Base-by-base conservation (phyloP, 2,797 vertebrate species). In the Chelonia mydas region DNA sequence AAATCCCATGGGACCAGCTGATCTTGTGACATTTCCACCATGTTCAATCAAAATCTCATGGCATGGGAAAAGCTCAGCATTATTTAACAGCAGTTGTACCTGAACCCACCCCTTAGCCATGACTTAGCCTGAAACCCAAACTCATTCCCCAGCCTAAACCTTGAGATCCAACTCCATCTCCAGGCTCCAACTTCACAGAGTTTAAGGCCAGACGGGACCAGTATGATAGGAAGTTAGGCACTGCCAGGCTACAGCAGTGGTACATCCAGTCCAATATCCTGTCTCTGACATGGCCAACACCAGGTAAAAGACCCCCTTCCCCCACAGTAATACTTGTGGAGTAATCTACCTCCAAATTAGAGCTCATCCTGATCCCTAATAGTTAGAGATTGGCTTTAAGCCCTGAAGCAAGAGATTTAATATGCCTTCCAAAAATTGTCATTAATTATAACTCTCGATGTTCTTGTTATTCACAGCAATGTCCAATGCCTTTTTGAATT, bases 251-350 rank as follows among this genome's bases (percentile, higher is more conserved):
- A 16, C 87, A 94, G 95, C 94, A 50, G 86, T 77, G 83, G 0
- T 0, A 10, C 37, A 45, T 65, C 16, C 6, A 68, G 17, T 5
- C 82, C 61, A 21, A 10, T 53, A 59, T 86, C 90, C 96, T 90
- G 88, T 95, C 96, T 93, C 51, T 0, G 0, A 1, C 1, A 0
- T 0, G 51, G 19, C 83, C 0, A 2, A 47, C 49, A 54, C 89
- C 68, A 86, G 85, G 16, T 1, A 17, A 74, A 33, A 65, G 33
- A 65, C 59, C 3, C 31, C 27, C 27, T 57, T 57, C 33, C 17
- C n/a, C 37, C 37, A 45, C 68, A 25, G 68, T 13, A 23, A 27
- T 5, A 37, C 19, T 37, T 37, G 10, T 68, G n/a, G 33, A 17
- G 19, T 68, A 37, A 68, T 37, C 68, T 74, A 74, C 37, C 68